A percentile compares a stretch with the other conserved stretches of the same genome.
Evolutionary conservation across 2,888 invertebrate genomes (phyloP).

Genomic region (Polydrusus pterygomalis): DNA sequence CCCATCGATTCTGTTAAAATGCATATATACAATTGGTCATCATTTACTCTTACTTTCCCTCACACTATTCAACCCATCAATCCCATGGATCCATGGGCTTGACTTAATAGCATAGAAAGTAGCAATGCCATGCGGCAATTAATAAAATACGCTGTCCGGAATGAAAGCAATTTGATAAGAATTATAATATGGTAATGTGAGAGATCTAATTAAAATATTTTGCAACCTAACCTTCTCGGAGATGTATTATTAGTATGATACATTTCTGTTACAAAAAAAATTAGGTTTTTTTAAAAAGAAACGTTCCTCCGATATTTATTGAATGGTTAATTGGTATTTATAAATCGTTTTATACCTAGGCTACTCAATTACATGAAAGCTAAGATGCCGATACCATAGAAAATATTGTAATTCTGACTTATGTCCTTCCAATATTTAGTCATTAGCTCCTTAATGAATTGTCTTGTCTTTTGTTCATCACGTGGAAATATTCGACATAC

Average conservation of each 20-base stretch:
- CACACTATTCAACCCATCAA: slow-evolving; percentile 15
- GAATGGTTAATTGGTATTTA: too few species aligned
- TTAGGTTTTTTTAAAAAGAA: neutral
- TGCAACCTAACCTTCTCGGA: neutral
- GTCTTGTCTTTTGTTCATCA: too few species aligned
- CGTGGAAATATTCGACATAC: too few species aligned
- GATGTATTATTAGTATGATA: neutral
- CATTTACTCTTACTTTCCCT: slow-evolving; percentile 18
- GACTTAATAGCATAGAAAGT: slow-evolving; percentile 24
- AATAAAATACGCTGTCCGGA: slow-evolving; percentile 3
- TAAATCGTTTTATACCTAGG: too few species aligned
- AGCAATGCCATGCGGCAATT: slow-evolving; percentile 12
- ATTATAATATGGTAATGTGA: slow-evolving; percentile 16
- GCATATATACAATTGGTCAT: neutral
- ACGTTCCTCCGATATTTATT: too few species aligned
- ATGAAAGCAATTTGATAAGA: slow-evolving; percentile 24
- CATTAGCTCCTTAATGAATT: too few species aligned
- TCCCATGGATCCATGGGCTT: slow-evolving; percentile 15
- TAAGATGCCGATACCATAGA: too few species aligned
- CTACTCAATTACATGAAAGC: too few species aligned
- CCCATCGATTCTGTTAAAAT: neutral
- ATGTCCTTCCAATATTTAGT: too few species aligned
- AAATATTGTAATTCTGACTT: too few species aligned
- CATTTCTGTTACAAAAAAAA: neutral
- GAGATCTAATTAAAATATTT: slow-evolving; percentile 18